Evolutionary conservation across 2,888 invertebrate species (phyloP).

Genomic region (Hypomecis atomaria): DNA sequence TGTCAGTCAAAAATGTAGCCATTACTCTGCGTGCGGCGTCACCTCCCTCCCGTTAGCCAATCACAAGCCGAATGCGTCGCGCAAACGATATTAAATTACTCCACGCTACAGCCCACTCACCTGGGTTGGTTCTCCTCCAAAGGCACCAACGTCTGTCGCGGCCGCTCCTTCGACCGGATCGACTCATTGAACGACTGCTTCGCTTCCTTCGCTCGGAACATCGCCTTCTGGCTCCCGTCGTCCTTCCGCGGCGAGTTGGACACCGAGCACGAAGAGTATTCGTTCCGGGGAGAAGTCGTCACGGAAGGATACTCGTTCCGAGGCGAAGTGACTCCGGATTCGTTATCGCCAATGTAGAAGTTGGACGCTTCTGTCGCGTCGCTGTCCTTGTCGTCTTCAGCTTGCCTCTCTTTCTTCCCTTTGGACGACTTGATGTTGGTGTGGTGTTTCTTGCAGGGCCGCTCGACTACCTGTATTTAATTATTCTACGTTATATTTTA

Average conservation of each 20-base stretch:
- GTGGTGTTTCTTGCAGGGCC: constrained; percentile 72
- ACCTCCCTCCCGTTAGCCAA: no score
- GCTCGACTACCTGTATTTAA: constrained; percentile 40
- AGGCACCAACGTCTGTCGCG: constrained; percentile 54
- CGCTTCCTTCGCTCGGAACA: constrained; percentile 62
- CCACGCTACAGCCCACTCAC: no score
- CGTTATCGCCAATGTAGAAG: constrained; percentile 69
- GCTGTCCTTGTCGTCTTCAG: constrained; percentile 66
- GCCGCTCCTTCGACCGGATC: constrained; percentile 62
- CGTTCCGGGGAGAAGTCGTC: neutral
- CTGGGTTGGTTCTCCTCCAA: constrained; percentile 58
- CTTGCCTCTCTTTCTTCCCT: constrained; percentile 59
- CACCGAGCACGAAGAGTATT: neutral
- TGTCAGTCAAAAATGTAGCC: no score
- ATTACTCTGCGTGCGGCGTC: no score
- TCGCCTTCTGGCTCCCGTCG: constrained; percentile 20
- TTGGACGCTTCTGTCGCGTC: constrained; percentile 65
- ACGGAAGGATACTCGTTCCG: neutral
- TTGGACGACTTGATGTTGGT: constrained; percentile 72
- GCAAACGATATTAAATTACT: no score
- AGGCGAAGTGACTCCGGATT: constrained; percentile 10
- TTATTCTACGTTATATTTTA: no score
- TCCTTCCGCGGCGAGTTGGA: constrained; percentile 14
- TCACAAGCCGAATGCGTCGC: no score
- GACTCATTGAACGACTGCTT: constrained; percentile 74